These are phyloP conservation scores for Martes martes DNA, from an alignment of 2,113 vertebrate genomes.

Conservation along the genomic window DNA sequence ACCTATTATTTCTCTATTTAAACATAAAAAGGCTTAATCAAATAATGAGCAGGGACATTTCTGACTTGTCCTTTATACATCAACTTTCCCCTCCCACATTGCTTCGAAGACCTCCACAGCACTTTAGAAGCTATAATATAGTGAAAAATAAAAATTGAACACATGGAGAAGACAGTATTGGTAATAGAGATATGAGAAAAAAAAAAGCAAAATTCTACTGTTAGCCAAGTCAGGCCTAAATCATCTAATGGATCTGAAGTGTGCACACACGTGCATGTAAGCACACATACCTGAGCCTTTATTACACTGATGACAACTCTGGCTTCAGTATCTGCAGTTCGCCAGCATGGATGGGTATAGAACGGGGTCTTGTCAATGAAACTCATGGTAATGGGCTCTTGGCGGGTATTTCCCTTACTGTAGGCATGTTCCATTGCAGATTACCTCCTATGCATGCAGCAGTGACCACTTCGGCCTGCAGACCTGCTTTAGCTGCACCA, in stretches of 20 bases:
- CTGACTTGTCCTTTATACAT: background rate
- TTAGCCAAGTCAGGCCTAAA: background rate
- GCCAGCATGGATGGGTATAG: background rate
- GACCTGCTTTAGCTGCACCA: background rate
- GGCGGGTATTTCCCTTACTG: background rate
- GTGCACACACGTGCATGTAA: fast-evolving
- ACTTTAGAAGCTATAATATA: background rate
- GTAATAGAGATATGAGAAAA: background rate
- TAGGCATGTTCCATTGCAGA: background rate
- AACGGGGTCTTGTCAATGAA: background rate
- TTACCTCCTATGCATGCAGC: slow-evolving; percentile 16
- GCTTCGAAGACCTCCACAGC: background rate
- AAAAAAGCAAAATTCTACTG: background rate
- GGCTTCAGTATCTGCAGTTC: background rate
- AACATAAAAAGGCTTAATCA: background rate
- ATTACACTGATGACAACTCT: background rate
- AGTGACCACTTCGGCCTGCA: background rate
- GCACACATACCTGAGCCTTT: background rate
- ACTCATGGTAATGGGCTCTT: background rate
- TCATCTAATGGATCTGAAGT: background rate
- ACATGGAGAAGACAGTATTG: background rate
- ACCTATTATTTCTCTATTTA: background rate
- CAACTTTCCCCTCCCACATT: background rate
- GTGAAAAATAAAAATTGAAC: background rate
- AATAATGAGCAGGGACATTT: background rate